phyloP scores from a whole-genome alignment of 2,888 invertebrate species.

The Sipha maydis region DNA sequence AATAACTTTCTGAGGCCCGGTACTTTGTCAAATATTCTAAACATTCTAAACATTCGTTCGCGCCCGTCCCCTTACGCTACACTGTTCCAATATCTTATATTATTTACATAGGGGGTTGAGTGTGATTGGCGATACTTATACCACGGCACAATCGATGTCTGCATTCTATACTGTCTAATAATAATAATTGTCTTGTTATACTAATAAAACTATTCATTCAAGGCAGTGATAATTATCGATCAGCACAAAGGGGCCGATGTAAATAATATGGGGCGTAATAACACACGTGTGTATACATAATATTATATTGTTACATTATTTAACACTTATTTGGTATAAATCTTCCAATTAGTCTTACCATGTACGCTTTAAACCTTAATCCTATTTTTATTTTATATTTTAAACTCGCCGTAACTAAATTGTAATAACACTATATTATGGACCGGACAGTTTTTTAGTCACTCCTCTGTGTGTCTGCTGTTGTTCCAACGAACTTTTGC shows the following conservation, averaged over 20 bases:
- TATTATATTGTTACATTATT: no score
- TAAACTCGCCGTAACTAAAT: neutral
- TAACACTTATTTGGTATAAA: neutral
- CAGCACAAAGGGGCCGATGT: neutral
- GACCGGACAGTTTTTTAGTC: conserved; percentile 49
- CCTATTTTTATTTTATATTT: neutral
- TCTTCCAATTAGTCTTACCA: conserved; percentile 12
- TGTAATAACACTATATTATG: neutral
- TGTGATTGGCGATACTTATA: neutral
- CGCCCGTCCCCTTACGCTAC: neutral
- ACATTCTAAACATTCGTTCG: neutral
- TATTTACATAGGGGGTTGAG: neutral
- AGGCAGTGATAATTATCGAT: conserved; percentile 40
- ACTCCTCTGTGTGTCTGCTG: conserved; percentile 48
- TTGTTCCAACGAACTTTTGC: conserved; percentile 65
- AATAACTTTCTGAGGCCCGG: neutral
- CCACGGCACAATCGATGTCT: neutral
- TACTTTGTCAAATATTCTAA: neutral
- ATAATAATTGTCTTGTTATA: conserved; percentile 8
- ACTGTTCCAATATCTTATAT: neutral
- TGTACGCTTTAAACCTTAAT: conserved; percentile 13
- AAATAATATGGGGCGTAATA: neutral
- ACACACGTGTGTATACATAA: neutral
- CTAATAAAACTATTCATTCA: conserved; percentile 3
- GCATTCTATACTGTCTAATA: neutral